Conservation (phyloP, 2,888 invertebrate genomes). For the Trisateles emortualis region DNA sequence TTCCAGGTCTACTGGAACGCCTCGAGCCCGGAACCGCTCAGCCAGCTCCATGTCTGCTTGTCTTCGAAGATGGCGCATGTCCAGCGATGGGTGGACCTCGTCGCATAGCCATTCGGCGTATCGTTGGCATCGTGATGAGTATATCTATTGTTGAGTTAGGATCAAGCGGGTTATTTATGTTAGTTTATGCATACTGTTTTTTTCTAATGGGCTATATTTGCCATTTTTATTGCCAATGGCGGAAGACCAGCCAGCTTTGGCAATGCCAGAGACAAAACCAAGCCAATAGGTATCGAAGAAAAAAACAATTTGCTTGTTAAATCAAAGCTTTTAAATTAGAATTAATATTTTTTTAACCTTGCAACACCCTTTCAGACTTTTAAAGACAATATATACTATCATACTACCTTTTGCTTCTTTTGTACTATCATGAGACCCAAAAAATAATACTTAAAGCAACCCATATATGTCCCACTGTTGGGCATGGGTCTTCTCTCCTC, state of each 20-base stretch:
- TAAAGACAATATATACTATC: not conserved
- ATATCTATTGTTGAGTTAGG: slow-evolving; percentile 90
- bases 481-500: too few species aligned
- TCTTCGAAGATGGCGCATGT: slow-evolving; percentile 81
- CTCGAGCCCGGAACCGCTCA: slow-evolving; percentile 69
- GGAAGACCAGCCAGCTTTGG: too few species aligned
- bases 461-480: too few species aligned
- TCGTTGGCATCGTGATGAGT: slow-evolving; percentile 94
- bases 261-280: too few species aligned
- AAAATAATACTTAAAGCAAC: too few species aligned
- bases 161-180: slow-evolving; percentile 85
- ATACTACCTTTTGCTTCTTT: slow-evolving; percentile 4
- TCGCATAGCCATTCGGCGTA: slow-evolving; percentile 94
- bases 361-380: slow-evolving; percentile 32
- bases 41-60: slow-evolving; percentile 76
- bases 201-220: slow-evolving; percentile 7
- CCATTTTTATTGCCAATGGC: too few species aligned
- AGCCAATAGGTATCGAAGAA: slow-evolving; percentile 6
- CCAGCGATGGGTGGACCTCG: slow-evolving; percentile 93
- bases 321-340: slow-evolving; percentile 42
- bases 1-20: slow-evolving; percentile 62
- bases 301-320: slow-evolving; percentile 52
- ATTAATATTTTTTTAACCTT: slow-evolving; percentile 23
- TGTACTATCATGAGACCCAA: slow-evolving; percentile 16
- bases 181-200: slow-evolving; percentile 70